Evolutionary conservation across 1,140 invertebrate species (phyloP), one percentile per base, ranked within the genome.

Genomic region (Drosophila yakuba): DNA sequence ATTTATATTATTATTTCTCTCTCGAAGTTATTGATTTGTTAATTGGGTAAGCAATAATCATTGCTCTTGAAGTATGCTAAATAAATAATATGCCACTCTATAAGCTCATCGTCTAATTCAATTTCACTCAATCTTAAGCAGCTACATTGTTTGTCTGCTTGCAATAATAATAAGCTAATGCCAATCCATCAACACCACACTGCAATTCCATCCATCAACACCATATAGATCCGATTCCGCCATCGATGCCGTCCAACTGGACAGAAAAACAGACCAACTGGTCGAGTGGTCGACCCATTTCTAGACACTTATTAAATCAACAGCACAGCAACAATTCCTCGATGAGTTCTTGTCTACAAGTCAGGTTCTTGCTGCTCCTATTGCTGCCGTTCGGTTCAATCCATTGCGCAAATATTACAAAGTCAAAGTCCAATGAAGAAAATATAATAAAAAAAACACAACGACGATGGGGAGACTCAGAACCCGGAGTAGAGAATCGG

Each of bases 401-500:
- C 59, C 77, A 75, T 80, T 76, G 68, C 77, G 63, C 61, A 81
- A 81, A 81, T 82, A 74, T 81, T 78, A 71, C 48, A 74, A 68
- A 78, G 67, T 78, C 79, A 83, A 78, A 78, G 74, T 82, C 68
- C 74, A 69, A 63, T 82, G 55, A 62, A 60, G 48, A 63, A 52
- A 35, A 45, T 12, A 11, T 17, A 17, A 11, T 17, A 17, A 17
- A 43, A 43, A 8, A 17, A 17, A 17, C 57, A 44, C 73, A 28
- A 59, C 52, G 43, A 35, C 52, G 14, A 45, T 61, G 63, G 51
- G 63, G 55, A 62, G 36, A 76, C 44, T 17, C 44, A 47, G 60
- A 56, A 45, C 41, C 45, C 47, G 25, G 17, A 14, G 14, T 45
- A 23, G 47, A 54, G 39, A 52, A 52, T 73, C 38, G 20, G 35